Evolutionary conservation across 2,113 vertebrate species (phyloP).

Genomic region (Monopterus albus): DNA sequence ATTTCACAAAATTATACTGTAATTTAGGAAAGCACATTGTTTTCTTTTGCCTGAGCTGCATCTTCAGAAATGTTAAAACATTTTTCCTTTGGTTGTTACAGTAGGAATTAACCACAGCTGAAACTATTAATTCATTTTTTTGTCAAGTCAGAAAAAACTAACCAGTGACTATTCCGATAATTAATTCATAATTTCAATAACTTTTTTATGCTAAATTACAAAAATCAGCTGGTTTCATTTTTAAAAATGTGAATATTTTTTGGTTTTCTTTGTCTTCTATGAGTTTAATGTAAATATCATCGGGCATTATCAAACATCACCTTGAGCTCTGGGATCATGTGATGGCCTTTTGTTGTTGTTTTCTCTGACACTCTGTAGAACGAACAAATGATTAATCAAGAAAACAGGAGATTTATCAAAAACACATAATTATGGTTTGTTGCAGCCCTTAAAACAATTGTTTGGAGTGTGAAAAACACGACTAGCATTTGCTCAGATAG

Average conservation of each 20-base stretch:
- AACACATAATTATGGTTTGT: background rate
- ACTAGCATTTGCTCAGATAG: conserved; percentile 25
- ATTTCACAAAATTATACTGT: conserved; percentile 14
- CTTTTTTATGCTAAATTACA: too few relatives aligned
- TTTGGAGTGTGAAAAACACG: background rate
- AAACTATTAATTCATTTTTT: background rate
- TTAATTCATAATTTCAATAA: too few relatives aligned
- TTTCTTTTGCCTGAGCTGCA: background rate
- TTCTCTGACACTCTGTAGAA: background rate
- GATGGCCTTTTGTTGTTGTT: background rate
- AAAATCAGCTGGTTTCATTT: background rate
- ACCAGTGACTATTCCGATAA: too few relatives aligned
- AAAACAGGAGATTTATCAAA: background rate
- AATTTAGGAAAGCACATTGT: background rate
- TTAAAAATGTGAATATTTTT: background rate
- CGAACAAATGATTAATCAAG: background rate
- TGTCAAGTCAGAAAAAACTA: background rate
- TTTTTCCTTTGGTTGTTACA: too few relatives aligned
- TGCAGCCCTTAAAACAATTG: background rate
- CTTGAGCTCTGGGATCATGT: too few relatives aligned
- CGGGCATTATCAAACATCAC: too few relatives aligned
- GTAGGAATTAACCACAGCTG: background rate
- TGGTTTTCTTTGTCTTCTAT: background rate
- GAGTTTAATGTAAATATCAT: too few relatives aligned
- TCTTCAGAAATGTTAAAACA: background rate